Evolutionary conservation across 2,113 vertebrate genomes (phyloP).

Genomic region (Benitochromis conjunctus): DNA sequence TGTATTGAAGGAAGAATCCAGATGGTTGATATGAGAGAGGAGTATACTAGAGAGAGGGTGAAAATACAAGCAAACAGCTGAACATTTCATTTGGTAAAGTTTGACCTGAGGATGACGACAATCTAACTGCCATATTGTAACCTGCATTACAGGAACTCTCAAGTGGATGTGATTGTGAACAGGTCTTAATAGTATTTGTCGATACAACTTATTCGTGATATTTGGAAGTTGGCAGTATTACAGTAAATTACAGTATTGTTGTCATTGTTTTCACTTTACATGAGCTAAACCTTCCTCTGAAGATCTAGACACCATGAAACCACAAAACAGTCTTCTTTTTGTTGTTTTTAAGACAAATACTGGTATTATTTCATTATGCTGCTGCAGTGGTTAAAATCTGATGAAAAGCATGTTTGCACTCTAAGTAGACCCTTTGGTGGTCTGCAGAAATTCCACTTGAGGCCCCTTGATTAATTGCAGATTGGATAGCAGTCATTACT

Average conservation of each 20-base stretch:
- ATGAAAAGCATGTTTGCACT: not conserved
- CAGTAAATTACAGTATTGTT: too few species aligned
- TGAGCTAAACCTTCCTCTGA: not conserved
- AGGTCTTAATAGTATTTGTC: not conserved
- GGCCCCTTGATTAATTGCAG: not conserved
- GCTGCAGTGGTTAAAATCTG: not conserved
- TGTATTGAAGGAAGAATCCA: not conserved
- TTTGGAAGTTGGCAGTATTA: too few species aligned
- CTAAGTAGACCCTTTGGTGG: not conserved
- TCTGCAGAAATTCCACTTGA: rapidly evolving
- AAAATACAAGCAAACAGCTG: not conserved
- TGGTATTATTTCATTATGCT: not conserved
- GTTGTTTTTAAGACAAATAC: not conserved
- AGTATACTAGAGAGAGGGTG: rapidly evolving
- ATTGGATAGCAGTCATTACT: not conserved
- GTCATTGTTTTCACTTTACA: not conserved
- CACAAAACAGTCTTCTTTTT: not conserved
- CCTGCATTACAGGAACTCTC: not conserved
- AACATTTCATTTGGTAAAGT: not conserved
- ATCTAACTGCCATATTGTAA: not conserved
- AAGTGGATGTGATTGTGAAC: not conserved
- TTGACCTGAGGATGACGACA: not conserved
- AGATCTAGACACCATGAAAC: not conserved
- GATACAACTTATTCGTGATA: not conserved
- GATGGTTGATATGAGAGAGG: not conserved